Evolutionary conservation across 1,140 invertebrate species (phyloP).

Genomic region (Elysia chlorotica): DNA sequence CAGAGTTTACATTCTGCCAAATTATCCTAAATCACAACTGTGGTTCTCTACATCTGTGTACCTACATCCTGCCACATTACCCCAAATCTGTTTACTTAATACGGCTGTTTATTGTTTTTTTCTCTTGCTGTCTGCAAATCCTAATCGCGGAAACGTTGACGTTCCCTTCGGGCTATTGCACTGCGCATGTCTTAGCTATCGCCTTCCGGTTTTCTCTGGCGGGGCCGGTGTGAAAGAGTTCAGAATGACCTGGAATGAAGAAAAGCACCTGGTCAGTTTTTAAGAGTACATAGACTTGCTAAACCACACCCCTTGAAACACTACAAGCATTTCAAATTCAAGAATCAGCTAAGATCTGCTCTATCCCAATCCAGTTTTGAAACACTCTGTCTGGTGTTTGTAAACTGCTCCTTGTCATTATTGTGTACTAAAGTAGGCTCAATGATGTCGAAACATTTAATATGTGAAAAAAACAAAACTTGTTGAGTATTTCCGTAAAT

Average conservation of each 20-base stretch:
- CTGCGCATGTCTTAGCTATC: conserved; percentile 23
- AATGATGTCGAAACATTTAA: no score
- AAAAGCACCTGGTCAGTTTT: no score
- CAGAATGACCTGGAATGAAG: conserved; percentile 17
- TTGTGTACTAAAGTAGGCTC: background rate
- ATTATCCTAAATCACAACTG: background rate
- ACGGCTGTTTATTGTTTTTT: background rate
- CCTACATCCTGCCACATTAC: background rate
- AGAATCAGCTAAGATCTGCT: background rate
- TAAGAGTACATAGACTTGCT: background rate
- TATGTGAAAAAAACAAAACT: no score
- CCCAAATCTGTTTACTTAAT: background rate
- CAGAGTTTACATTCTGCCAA: background rate
- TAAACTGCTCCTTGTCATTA: no score
- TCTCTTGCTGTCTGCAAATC: background rate
- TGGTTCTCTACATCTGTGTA: background rate
- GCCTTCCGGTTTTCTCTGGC: conserved; percentile 21
- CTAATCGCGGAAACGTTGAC: background rate
- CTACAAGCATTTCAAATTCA: background rate
- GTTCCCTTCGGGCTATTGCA: conserved; percentile 5
- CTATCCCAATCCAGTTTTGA: background rate
- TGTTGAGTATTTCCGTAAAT: no score
- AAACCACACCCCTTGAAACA: background rate
- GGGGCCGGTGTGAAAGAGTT: conserved; percentile 20
- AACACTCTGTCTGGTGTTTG: no score